These are phyloP conservation scores for Benitochromis conjunctus DNA, from an alignment of 2,113 vertebrate genomes.

Conservation along the genomic window DNA sequence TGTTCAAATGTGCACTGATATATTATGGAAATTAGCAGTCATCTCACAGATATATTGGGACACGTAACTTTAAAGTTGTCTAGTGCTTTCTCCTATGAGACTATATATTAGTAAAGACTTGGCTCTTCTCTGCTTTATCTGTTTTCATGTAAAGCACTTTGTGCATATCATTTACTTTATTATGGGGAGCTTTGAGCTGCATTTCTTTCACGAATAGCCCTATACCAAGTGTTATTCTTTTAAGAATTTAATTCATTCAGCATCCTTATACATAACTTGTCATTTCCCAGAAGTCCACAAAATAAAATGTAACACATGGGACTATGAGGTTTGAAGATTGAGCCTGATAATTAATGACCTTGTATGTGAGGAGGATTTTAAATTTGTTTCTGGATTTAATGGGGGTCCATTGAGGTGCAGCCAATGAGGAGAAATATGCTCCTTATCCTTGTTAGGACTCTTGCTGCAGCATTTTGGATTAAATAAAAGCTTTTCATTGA, in stretches of 20 bases:
- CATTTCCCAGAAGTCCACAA: not conserved
- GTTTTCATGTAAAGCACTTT: not conserved
- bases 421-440: not conserved
- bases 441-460: not conserved
- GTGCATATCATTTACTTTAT: not conserved
- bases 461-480: not conserved
- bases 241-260: not conserved
- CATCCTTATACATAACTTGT: not conserved
- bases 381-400: not conserved
- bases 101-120: not conserved
- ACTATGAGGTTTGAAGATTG: not conserved
- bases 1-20: slow-evolving; percentile 1
- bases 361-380: not conserved
- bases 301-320: not conserved
- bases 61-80: not conserved
- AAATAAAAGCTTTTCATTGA: not conserved
- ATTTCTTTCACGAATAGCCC: not conserved
- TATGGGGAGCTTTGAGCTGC: not conserved
- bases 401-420: not conserved
- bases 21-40: slow-evolving; percentile 27
- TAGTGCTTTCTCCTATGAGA: not conserved
- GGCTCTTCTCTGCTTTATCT: not conserved
- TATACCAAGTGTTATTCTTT: not conserved
- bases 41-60: slow-evolving; percentile 12
- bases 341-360: not conserved